Evolutionary conservation across 1,140 invertebrate genomes (phyloP), one percentile per base, ranked within the genome.

Genomic region (Stegodyphus dumicola): DNA sequence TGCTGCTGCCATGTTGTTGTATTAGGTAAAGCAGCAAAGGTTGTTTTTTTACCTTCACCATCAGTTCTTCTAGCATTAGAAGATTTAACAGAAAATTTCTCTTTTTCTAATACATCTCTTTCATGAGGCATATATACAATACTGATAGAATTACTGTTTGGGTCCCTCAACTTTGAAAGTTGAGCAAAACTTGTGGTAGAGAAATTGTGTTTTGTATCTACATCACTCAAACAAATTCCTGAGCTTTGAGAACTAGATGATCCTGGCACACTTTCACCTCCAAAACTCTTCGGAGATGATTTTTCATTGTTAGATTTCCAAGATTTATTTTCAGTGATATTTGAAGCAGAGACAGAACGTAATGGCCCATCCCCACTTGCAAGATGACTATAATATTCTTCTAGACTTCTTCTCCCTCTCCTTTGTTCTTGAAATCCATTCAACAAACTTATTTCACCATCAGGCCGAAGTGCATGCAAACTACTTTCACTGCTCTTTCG

Each of bases 1-100:
- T 95, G 95, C 88, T 96, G 94, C 88, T 96, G 95, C 96, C 95
- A 97, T n/a, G 96, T 96, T 13, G 95, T 96, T 2, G 95, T 95
- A 89, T 94, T 95, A 15, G 91, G 90, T 60, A 95, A 90, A 13
- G 94, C 91, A 6, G 93, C 94, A 90, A 94, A 94, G 48, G 93
- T 93, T 6, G 92, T 92, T 88, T 93, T 95, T 89, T 94, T 94
- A 65, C 93, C 93, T 56, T 86, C 18, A 71, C 64, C 54, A 56
- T 84, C 81, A 5, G 48, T 13, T 18, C 33, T 76, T 17, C 73
- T 78, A 18, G 48, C n/a, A 48, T 15, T 9, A 73, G 70, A 17
- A n/a, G 11, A 18, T 52, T 66, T 66, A 15, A 3, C 18, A 71
- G 53, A 6, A 51, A 11, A 6, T 53, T 64, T 80, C 2, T 71